Evolutionary conservation across 2,113 vertebrate species (phyloP).

Genomic region (Xenopus laevis): DNA sequence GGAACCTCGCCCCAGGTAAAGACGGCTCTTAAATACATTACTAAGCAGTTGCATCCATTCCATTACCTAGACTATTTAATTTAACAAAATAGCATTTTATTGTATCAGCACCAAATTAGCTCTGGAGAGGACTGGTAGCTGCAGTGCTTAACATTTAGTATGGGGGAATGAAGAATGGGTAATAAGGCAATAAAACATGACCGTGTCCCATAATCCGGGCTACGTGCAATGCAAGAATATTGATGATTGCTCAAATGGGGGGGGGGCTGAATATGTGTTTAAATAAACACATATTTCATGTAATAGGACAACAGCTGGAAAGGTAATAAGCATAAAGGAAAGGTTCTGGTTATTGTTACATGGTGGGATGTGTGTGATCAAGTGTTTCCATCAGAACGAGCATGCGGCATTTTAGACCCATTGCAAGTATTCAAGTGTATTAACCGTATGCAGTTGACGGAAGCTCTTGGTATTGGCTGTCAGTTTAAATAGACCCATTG

Average conservation of each 20-base stretch:
- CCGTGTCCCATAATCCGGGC: not conserved
- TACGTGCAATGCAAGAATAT: conserved; percentile 8
- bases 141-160: conserved; percentile 48
- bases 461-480: too few relatives aligned
- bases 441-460: too few relatives aligned
- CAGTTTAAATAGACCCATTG: too few relatives aligned
- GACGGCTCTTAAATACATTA: conserved; percentile 38
- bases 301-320: conserved; percentile 8
- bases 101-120: conserved; percentile 31
- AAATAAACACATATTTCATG: conserved; percentile 11
- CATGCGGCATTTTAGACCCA: not conserved
- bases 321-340: conserved; percentile 10
- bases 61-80: conserved; percentile 50
- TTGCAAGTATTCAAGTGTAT: too few relatives aligned
- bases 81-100: conserved; percentile 49
- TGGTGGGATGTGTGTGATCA: not conserved
- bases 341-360: conserved; percentile 11
- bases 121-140: conserved; percentile 46
- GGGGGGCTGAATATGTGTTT: not conserved
- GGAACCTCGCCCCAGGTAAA: conserved; percentile 13
- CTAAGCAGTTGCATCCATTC: not conserved
- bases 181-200: conserved; percentile 6
- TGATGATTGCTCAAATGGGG: conserved; percentile 23
- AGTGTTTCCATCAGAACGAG: not conserved
- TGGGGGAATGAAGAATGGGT: not conserved